These are phyloP conservation scores for Epizoanthus illoricatus DNA, from an alignment of 92 coral and sea anemone genomes.

Conservation along the genomic window DNA sequence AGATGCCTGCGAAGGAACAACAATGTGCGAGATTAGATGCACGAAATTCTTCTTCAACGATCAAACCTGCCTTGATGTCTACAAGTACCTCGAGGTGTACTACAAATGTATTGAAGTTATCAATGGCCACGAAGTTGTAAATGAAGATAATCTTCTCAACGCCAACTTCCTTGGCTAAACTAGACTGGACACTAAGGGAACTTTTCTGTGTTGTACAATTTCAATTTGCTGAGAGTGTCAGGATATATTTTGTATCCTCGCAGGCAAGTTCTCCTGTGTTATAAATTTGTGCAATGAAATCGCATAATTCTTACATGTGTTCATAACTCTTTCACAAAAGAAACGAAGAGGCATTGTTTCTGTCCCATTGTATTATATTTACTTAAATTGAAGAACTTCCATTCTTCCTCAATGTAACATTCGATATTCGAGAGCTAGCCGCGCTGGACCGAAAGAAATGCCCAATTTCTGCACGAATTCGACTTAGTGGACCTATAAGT, in stretches of 20 bases:
- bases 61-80: conserved; percentile 74
- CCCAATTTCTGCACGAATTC: conserved; percentile 26
- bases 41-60: conserved; percentile 98
- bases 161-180: conserved; percentile 93
- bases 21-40: conserved; percentile 99
- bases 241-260: conserved; percentile 33
- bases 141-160: conserved; percentile 98
- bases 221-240: conserved; percentile 35
- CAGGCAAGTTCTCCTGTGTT: conserved; percentile 35
- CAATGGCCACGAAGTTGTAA: conserved; percentile 99
- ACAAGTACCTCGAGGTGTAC: conserved; percentile 99
- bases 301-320: conserved; percentile 39
- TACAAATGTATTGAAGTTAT: conserved; percentile 99
- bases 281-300: conserved; percentile 50
- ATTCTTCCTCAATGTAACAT: conserved; percentile 1
- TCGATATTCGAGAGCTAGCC: conserved; percentile 35
- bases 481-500: conserved; percentile 22
- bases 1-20: conserved; percentile 99
- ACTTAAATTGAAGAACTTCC: conserved; percentile 31
- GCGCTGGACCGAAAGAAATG: conserved; percentile 44
- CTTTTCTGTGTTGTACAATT: conserved; percentile 30
- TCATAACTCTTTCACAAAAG: conserved; percentile 69
- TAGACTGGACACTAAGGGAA: conserved; percentile 17
- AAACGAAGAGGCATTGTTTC: conserved; percentile 58
- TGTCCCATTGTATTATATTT: conserved; percentile 62